A percentile compares a stretch with the other conserved stretches of the same genome.
phyloP scores from a whole-genome alignment of 2,797 vertebrate genomes.

The Centropyge bicolor region DNA sequence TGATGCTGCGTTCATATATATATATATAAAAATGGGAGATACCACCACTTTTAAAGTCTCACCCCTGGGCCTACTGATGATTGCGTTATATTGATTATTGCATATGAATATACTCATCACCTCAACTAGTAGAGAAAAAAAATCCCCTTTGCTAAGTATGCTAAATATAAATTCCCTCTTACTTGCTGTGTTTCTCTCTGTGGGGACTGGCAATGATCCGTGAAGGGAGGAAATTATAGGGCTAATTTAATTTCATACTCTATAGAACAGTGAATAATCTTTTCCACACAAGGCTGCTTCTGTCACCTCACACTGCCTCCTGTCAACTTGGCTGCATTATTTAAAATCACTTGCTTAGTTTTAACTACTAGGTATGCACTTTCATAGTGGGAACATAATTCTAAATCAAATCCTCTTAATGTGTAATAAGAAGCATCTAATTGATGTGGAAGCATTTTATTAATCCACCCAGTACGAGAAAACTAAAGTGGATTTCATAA shows the following conservation, averaged over 20 bases:
- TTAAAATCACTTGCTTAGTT: too few species aligned
- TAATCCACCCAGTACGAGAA: not conserved
- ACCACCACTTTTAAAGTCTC: not conserved
- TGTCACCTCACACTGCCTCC: too few species aligned
- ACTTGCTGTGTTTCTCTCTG: not conserved
- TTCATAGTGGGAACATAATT: not conserved
- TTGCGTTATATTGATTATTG: not conserved
- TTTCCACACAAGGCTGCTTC: too few species aligned
- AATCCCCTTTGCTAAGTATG: not conserved
- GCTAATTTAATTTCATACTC: slow-evolving; percentile 1
- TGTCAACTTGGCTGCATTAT: too few species aligned
- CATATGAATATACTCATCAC: not conserved
- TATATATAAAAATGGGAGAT: not conserved
- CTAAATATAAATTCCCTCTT: not conserved
- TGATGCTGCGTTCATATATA: slow-evolving; percentile 11
- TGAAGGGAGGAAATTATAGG: not conserved
- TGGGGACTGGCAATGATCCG: not conserved
- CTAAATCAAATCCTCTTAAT: not conserved
- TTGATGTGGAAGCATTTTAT: not conserved
- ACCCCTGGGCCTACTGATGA: accelerated
- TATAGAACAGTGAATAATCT: too few species aligned
- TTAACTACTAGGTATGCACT: too few species aligned
- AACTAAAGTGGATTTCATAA: not conserved
- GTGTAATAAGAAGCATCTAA: not conserved
- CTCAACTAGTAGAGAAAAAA: not conserved